Evolutionary conservation across 2,113 vertebrate genomes (phyloP).

Genomic region (Cricetomys ansorgei): DNA sequence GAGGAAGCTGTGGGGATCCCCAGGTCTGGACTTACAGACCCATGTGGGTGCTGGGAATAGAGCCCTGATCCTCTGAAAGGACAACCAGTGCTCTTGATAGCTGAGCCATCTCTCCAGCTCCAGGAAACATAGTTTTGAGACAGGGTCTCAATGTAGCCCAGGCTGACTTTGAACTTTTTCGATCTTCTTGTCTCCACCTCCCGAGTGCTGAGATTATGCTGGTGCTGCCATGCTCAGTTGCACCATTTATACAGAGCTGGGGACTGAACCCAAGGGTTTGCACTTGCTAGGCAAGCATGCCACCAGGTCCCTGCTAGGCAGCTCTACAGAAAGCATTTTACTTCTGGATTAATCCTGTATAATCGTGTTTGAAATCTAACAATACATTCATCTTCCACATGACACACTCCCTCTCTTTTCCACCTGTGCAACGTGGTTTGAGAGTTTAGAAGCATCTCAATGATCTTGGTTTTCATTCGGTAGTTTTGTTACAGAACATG

Average conservation of each 20-base stretch:
- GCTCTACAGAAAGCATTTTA: constrained; percentile 37
- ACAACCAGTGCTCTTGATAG: neutral
- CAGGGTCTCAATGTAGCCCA: neutral
- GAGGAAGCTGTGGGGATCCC: neutral
- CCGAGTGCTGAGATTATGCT: neutral
- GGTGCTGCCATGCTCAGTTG: neutral
- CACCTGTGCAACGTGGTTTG: neutral
- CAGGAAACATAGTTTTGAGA: neutral
- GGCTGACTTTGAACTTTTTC: neutral
- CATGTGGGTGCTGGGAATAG: neutral
- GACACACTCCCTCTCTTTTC: constrained; percentile 12
- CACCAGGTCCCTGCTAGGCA: neutral
- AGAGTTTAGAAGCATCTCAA: constrained; percentile 1
- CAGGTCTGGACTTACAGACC: neutral
- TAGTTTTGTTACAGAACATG: neutral
- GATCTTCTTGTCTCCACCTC: neutral
- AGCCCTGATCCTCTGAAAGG: neutral
- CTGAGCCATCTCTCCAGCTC: neutral
- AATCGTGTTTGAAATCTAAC: neutral
- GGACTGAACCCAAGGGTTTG: neutral
- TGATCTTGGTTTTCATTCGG: neutral
- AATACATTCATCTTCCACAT: neutral
- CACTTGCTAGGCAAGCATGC: neutral
- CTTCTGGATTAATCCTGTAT: constrained; percentile 2
- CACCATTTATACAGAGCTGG: neutral